phyloP scores from a whole-genome alignment of 2,113 vertebrate species.

The Corythornis cristatus region DNA sequence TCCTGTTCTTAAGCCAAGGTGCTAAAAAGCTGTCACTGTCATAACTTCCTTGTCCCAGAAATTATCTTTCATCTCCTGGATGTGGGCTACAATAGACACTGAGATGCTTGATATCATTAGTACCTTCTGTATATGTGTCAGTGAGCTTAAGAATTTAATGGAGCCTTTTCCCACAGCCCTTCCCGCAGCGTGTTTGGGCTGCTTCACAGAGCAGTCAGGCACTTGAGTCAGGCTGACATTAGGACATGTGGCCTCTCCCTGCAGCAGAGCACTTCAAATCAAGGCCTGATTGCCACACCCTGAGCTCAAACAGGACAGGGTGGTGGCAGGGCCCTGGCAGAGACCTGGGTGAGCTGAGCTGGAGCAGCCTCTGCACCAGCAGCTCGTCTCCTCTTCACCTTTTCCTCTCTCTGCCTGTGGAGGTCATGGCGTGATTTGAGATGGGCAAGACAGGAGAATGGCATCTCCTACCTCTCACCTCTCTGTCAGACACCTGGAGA shows the following conservation, averaged over 20 bases:
- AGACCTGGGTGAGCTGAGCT: background rate
- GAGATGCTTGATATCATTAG: slow-evolving; percentile 52
- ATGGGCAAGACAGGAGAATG: background rate
- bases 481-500: rapidly evolving
- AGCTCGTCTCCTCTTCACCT: background rate
- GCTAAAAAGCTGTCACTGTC: slow-evolving; percentile 58
- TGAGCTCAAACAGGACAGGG: rapidly evolving
- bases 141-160: slow-evolving; percentile 40
- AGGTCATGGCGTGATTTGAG: background rate
- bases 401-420: background rate
- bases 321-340: background rate
- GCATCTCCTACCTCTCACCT: background rate
- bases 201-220: background rate
- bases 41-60: slow-evolving; percentile 63
- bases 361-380: background rate
- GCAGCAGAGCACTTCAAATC: background rate
- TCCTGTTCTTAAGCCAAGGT: slow-evolving; percentile 25
- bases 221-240: background rate
- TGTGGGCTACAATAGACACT: slow-evolving; percentile 35
- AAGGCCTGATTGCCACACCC: background rate
- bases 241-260: background rate
- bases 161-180: slow-evolving; percentile 18
- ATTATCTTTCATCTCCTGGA: slow-evolving; percentile 63
- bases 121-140: slow-evolving; percentile 46
- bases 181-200: background rate